Base-by-base conservation (phyloP, 2,113 vertebrate species). In the Albula glossodonta region DNA sequence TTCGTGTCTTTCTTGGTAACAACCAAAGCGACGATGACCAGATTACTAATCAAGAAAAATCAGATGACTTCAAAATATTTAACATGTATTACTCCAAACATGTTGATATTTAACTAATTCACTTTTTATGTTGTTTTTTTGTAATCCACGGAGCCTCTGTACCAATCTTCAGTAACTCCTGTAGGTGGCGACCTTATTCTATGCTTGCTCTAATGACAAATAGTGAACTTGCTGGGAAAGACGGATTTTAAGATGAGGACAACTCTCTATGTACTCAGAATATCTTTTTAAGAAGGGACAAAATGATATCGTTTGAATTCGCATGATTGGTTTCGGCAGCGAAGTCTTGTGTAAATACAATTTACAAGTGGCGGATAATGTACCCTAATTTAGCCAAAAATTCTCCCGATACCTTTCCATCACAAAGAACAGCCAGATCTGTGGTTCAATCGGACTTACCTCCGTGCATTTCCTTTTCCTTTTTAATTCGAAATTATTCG, bases 391-490 rank as follows among this genome's bases (percentile, higher is more conserved):
- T 74, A 74, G n/a, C n/a, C 11, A 25, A 2, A 31, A 7, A 11
- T 50, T 79, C 49, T 78, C 78, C 31, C 11, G 78, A 49, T 50
- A 79, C 15, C 12, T 79, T 85, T 79, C 52, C 53, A 31, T 60
- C 70, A 74, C 19, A n/a, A 74, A 74, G 63, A 22, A 74, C n/a
- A 25, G 70, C 70, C 70, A 74, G 25, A n/a, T 31, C 5, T 9
- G 31, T 74, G 6, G 22, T 22, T 70, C 31, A 41, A 3, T 57
- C 15, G 31, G n/a, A 94, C 94, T 95, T 92, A 96, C 95, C 95
- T 93, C 91, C 93, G 94, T 90, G 90, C 95, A 96, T 96, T 56
- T 95, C 95, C 92, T 92, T 89, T 92, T 86, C 49, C 82, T 87
- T 85, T 91, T 90, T 89, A 86, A 86, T 87, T 88, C 80, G 25